These are phyloP conservation scores for Acanthococcus lagerstroemiae DNA, from an alignment of 2,888 invertebrate species.

Conservation along the genomic window DNA sequence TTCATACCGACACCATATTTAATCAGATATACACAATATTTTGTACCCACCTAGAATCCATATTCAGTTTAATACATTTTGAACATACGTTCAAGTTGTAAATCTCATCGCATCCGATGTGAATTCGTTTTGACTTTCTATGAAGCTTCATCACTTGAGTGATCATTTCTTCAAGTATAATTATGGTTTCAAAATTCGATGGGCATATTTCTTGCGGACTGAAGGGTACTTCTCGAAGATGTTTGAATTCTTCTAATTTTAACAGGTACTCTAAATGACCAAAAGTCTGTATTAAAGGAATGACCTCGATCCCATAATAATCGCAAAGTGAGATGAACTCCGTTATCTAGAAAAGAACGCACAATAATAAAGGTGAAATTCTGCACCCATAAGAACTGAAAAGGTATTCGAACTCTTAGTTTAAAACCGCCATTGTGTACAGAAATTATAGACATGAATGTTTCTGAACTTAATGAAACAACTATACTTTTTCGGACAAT, in stretches of 20 bases:
- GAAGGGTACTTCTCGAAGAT: conserved; percentile 53
- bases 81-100: conserved; percentile 41
- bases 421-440: too few species aligned
- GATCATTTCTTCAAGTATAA: conserved; percentile 40
- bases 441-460: conserved; percentile 38
- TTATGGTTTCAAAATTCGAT: conserved; percentile 41
- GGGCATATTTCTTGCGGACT: conserved; percentile 46
- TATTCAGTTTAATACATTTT: conserved; percentile 36
- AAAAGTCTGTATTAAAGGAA: conserved; percentile 49
- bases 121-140: conserved; percentile 40
- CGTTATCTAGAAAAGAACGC: neutral
- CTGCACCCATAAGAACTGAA: too few species aligned
- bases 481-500: too few species aligned
- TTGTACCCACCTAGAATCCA: conserved; percentile 33
- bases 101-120: conserved; percentile 46
- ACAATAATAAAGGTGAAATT: neutral
- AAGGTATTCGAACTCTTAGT: too few species aligned
- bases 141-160: conserved; percentile 41
- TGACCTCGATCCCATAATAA: conserved; percentile 41
- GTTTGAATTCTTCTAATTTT: conserved; percentile 51
- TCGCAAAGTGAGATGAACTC: neutral
- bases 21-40: too few species aligned
- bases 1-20: too few species aligned
- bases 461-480: too few species aligned
- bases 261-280: conserved; percentile 65